phyloP scores from a whole-genome alignment of 2,797 vertebrate species.

The Acrossocheilus fasciatus region DNA sequence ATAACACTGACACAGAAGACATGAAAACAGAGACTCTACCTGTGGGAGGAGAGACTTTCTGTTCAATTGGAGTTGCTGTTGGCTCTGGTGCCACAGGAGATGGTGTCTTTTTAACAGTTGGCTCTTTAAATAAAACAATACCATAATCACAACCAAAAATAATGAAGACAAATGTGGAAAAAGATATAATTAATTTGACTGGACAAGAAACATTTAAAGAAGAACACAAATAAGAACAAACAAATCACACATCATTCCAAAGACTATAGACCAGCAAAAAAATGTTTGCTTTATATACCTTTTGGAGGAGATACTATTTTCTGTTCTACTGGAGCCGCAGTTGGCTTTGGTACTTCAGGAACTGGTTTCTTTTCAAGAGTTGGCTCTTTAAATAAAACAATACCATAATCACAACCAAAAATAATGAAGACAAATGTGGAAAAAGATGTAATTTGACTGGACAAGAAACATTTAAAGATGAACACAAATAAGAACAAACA shows the following conservation, averaged over 20 bases:
- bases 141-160: constrained; percentile 31
- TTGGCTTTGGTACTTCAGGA: too few species aligned
- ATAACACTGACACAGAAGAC: constrained; percentile 26
- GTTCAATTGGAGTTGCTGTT: constrained; percentile 59
- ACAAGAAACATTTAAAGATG: not conserved
- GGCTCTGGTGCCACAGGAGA: constrained; percentile 58
- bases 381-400: too few species aligned
- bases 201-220: not conserved
- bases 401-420: too few species aligned
- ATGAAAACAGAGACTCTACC: constrained; percentile 75
- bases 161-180: not conserved
- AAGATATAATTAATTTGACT: not conserved
- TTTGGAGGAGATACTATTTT: constrained; percentile 38
- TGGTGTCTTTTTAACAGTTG: constrained; percentile 68
- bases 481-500: constrained; percentile 1
- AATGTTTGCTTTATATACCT: not conserved
- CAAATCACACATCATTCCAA: not conserved
- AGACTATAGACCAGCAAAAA: not conserved
- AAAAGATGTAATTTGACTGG: not conserved
- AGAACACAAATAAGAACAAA: not conserved
- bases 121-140: constrained; percentile 71
- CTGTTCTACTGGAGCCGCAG: not conserved
- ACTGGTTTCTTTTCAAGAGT: too few species aligned
- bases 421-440: too few species aligned
- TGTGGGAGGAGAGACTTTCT: constrained; percentile 79